A percentile compares a stretch with the other conserved stretches of the same genome.
These are phyloP conservation scores for Lycaon pictus DNA, from an alignment of 2,113 vertebrate genomes.

Conservation along the genomic window DNA sequence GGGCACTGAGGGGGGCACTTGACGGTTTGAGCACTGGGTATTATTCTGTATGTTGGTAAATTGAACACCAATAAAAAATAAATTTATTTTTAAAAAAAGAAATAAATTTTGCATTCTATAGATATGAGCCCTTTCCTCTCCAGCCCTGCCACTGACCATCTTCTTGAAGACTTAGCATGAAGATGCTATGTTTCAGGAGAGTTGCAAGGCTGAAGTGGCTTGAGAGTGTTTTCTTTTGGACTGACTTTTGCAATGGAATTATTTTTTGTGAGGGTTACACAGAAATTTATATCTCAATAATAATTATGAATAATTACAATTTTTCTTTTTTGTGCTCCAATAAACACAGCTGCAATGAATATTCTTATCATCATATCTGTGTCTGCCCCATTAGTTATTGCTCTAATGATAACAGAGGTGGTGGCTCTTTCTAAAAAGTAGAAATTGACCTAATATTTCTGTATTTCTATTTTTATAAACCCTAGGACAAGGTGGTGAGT, in stretches of 20 bases:
- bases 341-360: neutral
- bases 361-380: neutral
- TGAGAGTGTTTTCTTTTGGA: neutral
- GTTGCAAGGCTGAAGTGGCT: neutral
- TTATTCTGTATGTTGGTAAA: too few relatives aligned
- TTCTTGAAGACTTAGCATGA: neutral
- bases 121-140: neutral
- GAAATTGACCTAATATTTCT: neutral
- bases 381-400: neutral
- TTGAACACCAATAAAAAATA: too few relatives aligned
- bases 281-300: conserved; percentile 62
- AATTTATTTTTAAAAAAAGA: too few relatives aligned
- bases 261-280: neutral
- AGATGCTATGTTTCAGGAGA: neutral
- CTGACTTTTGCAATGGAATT: neutral
- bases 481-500: neutral
- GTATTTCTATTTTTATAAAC: neutral
- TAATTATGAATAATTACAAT: conserved; percentile 6
- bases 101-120: neutral
- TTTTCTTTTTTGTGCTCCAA: neutral
- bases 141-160: neutral
- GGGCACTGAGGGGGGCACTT: too few relatives aligned
- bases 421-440: neutral
- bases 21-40: too few relatives aligned
- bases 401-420: neutral